phyloP scores from a whole-genome alignment of 2,888 invertebrate species.

The Mythimna pallens region DNA sequence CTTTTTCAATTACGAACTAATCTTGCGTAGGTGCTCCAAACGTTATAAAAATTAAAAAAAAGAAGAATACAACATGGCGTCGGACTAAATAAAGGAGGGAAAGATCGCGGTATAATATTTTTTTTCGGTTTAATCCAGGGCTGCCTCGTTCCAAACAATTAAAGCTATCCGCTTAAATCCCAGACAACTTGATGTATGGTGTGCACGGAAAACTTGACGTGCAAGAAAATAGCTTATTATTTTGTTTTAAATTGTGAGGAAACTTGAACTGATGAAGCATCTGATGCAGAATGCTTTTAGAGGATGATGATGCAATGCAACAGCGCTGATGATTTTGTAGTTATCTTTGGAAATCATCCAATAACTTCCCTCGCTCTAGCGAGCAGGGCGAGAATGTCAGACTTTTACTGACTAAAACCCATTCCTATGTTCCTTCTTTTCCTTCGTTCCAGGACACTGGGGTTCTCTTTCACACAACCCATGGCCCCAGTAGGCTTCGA shows the following conservation, averaged over 20 bases:
- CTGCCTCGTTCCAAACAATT: conserved; percentile 84
- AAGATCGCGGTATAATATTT: conserved; percentile 65
- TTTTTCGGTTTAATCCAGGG: conserved; percentile 73
- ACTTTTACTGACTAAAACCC: too few species aligned
- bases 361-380: too few species aligned
- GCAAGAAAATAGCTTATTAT: conserved; percentile 58
- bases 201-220: conserved; percentile 65
- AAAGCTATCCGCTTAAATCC: conserved; percentile 83
- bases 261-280: background rate
- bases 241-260: conserved; percentile 36
- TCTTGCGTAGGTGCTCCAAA: conserved; percentile 58
- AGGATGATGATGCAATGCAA: background rate
- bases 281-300: background rate
- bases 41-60: conserved; percentile 44
- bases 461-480: too few species aligned
- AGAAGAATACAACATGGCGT: conserved; percentile 48
- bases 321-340: background rate
- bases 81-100: conserved; percentile 61
- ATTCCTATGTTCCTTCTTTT: too few species aligned
- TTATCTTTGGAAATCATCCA: background rate
- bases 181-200: conserved; percentile 74
- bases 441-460: too few species aligned
- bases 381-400: too few species aligned
- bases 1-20: conserved; percentile 55
- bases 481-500: too few species aligned